Conservation (phyloP, 2,888 invertebrate species). For the Andricus quercusramuli region DNA sequence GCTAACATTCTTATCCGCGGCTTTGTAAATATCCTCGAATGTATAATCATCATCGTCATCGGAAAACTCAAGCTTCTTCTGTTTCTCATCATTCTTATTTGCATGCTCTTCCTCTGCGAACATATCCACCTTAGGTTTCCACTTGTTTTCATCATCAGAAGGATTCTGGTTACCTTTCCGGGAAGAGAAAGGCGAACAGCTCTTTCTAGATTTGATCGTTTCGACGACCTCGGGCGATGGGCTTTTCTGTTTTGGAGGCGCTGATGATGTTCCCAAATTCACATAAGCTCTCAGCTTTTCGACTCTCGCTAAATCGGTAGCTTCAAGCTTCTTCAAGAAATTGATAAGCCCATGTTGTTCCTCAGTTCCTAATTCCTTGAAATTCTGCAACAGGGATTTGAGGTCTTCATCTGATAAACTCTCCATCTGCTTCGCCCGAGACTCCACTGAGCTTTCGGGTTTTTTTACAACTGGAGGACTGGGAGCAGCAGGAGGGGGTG, state of each 20-base stretch:
- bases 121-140: conserved; percentile 75
- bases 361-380: conserved; percentile 88
- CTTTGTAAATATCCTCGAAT: conserved; percentile 90
- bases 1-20: conserved; percentile 86
- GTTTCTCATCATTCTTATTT: conserved; percentile 68
- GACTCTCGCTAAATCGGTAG: conserved; percentile 87
- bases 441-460: conserved; percentile 72
- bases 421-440: conserved; percentile 82
- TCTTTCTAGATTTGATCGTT: conserved; percentile 59
- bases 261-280: conserved; percentile 79
- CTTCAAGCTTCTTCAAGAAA: conserved; percentile 90
- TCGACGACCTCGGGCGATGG: conserved; percentile 57
- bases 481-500: conserved; percentile 9
- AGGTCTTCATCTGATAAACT: conserved; percentile 89
- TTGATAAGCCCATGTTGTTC: conserved; percentile 91
- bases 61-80: conserved; percentile 81
- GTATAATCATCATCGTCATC: conserved; percentile 90
- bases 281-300: conserved; percentile 89
- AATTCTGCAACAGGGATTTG: conserved; percentile 89
- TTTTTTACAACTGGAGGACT: conserved; percentile 47
- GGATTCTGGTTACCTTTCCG: conserved; percentile 79
- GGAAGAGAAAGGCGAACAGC: conserved; percentile 80
- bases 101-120: conserved; percentile 75
- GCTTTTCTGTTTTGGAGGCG: conserved; percentile 52
- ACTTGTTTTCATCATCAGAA: conserved; percentile 71